Evolutionary conservation across 2,113 vertebrate genomes (phyloP), one percentile per base, ranked within the genome.

Genomic region (Gavialis gangeticus): DNA sequence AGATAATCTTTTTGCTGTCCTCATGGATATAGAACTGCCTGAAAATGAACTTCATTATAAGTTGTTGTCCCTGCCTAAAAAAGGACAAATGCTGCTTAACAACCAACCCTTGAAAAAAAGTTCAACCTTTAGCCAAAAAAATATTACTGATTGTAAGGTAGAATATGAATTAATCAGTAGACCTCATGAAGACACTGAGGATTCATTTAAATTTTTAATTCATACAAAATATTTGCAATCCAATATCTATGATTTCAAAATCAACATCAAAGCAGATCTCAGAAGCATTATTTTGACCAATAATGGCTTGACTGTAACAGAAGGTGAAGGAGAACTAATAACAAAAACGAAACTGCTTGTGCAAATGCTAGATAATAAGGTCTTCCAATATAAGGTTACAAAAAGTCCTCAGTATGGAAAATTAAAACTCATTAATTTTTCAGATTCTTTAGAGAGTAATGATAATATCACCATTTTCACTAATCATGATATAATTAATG

Each of bases 241-340:
- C 58, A 83, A 98, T 94, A 88, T 95, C 14, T 98, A 98, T 27
- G 91, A 97, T 92, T 99, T 99, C 79, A 97, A 97, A 81, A 96
- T 99, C 85, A 97, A 96, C 24, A 98, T 99, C 66, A 99, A 98
- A 97, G 98, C 98, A 73, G 98, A 98, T 85, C 94, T 98, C 60
- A 98, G 97, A 78, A 97, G 77, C 2, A 89, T 99, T 88, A 96
- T 98, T 94, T 92, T 99, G 88, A 99, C 86, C 79, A 99, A 99
- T 80, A 97, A 84, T 78, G 98, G 98, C 22, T 97, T 99, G 25
- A 95, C 91, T 21, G 95, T 99, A 92, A 94, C 87, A 89, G 99
- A 99, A 97, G 99, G 99, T 66, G 99, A 99, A 97, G 98, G 97
- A 95, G 98, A 98, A 90, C 93, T 99, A 77, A 99, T 99, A 87